Base-by-base conservation (phyloP, 2,888 invertebrate species). In the Caradrina kadenii region DNA sequence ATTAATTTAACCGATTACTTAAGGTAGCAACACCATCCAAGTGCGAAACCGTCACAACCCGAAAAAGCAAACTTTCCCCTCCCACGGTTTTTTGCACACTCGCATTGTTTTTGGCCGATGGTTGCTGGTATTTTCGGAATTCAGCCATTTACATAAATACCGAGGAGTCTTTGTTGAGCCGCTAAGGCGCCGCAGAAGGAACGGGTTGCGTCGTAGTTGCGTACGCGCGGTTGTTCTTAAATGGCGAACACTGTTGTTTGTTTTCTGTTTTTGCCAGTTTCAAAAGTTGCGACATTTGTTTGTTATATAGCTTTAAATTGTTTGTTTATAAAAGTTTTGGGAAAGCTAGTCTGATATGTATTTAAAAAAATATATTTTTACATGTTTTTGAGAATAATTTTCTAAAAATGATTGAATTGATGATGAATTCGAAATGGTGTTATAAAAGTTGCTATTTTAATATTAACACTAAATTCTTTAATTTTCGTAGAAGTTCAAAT, bases 61-160 rank as follows among this genome's bases (percentile, higher is more conserved):
- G 90, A 93, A 93, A 94, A 94, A 91, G 89, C 89, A 86, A 92
- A 92, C 93, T 93, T 94, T 94, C 93, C 89, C 91, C 90, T 89
- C 89, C 87, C 89, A 90, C 88, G 89, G 89, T 91, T 94, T 93
- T 94, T 92, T 89, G 84, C 84, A 69, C 67, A 71, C 83, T 86
- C 88, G 87, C 89, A 90, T 93, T 92, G 93, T 94, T 94, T 95
- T 94, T 93, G 91, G 88, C 80, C 82, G 87, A 85, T 87, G 86
- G 88, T 88, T 88, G 89, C 88, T 82, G 91, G 92, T 90, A 94
- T 93, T 94, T 94, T 94, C 91, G 94, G 94, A 93, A 94, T 94
- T 92, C 91, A 89, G 88, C 86, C 90, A 95, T 95, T 95, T 95
- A 94, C 95, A 95, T 95, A 95, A 94, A 95, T 94, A 87, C 94